These are phyloP conservation scores for Lates calcarifer DNA, from an alignment of 2,113 vertebrate species.

Conservation along the genomic window DNA sequence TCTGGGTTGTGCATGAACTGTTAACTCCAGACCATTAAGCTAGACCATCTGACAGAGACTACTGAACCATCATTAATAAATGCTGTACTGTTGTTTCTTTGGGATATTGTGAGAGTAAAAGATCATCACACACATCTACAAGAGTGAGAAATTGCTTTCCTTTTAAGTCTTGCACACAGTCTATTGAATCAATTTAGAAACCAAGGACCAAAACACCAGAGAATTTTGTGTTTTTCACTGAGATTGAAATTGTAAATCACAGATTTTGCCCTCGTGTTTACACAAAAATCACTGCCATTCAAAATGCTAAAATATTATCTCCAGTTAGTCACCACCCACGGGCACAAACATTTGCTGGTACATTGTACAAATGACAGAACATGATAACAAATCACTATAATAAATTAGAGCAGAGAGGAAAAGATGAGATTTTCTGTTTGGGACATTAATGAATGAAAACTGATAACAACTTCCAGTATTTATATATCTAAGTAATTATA, in stretches of 20 bases:
- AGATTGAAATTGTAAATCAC: conserved; percentile 4
- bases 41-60: background rate
- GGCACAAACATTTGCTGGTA: conserved; percentile 10
- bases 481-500: background rate
- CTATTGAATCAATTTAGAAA: conserved; percentile 16
- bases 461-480: background rate
- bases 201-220: background rate
- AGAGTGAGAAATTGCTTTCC: background rate
- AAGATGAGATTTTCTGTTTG: background rate
- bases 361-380: conserved; percentile 31
- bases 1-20: background rate
- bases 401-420: background rate
- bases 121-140: background rate
- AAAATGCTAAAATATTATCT: conserved; percentile 28
- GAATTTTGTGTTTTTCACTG: background rate
- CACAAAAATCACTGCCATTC: conserved; percentile 9
- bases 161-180: too few species aligned
- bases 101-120: background rate
- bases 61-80: background rate
- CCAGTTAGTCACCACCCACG: conserved; percentile 8
- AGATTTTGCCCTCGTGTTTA: background rate
- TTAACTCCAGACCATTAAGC: background rate
- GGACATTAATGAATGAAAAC: conserved; percentile 12
- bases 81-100: background rate
- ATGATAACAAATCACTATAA: conserved; percentile 1